A percentile compares a stretch with the other conserved stretches of the same genome.
Conservation (phyloP, 2,113 vertebrate genomes). For the Sprattus sprattus region DNA sequence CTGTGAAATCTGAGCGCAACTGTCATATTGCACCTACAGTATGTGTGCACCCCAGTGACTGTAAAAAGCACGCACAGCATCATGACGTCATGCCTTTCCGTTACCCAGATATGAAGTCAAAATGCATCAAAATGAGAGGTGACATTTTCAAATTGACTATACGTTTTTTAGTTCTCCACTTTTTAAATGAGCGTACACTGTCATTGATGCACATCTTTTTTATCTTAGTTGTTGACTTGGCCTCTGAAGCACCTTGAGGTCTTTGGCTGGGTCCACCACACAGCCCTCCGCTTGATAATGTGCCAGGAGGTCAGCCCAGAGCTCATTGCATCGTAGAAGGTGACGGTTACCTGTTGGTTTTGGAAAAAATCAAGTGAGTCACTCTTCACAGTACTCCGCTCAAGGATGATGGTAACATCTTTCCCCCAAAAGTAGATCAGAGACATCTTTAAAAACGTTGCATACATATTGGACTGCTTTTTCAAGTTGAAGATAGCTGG, state of each 20-base stretch:
- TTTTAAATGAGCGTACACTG: neutral
- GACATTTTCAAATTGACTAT: neutral
- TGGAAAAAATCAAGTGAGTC: neutral
- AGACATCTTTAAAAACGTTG: too few relatives aligned
- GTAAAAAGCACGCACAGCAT: neutral
- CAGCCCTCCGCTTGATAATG: conserved; percentile 43
- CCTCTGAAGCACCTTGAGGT: conserved; percentile 17
- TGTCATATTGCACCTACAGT: too few relatives aligned
- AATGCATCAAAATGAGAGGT: neutral
- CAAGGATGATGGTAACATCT: neutral
- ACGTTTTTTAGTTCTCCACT: neutral
- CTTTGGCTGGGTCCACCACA: conserved; percentile 34
- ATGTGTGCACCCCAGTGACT: too few relatives aligned
- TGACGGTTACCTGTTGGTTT: conserved; percentile 40
- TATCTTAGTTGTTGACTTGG: neutral
- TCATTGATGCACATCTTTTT: neutral
- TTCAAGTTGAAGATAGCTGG: too few relatives aligned
- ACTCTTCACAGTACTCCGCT: neutral
- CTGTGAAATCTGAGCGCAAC: too few relatives aligned
- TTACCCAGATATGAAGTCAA: neutral
- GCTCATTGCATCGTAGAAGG: conserved; percentile 33
- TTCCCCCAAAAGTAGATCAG: too few relatives aligned
- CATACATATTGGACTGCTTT: too few relatives aligned
- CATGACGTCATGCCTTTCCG: neutral
- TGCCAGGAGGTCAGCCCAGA: conserved; percentile 42